Conservation (phyloP, 2,797 vertebrate genomes). For the Amblyopsis hoosieri region DNA sequence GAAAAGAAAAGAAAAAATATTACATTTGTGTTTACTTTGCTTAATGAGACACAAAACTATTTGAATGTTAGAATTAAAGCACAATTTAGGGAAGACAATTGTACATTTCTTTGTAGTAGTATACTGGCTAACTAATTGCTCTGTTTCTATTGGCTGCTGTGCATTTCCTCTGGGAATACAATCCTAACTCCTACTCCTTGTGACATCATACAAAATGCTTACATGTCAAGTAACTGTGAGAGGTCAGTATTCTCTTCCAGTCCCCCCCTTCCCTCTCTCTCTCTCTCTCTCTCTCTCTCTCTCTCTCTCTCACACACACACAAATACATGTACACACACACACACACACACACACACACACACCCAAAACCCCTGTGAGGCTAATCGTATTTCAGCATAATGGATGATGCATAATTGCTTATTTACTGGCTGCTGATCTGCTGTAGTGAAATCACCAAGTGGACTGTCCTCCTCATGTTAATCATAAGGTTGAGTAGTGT, state of each 20-base stretch:
- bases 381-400: slow-evolving; percentile 58
- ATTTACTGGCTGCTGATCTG: slow-evolving; percentile 61
- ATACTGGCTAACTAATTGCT: background rate
- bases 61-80: too few species aligned
- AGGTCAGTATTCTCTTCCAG: background rate
- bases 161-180: too few species aligned
- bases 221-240: too few species aligned
- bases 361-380: slow-evolving; percentile 19
- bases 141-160: too few species aligned
- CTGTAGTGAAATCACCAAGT: slow-evolving; percentile 39
- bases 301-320: slow-evolving; percentile 3
- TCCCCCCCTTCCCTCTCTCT: background rate
- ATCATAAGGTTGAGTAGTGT: slow-evolving; percentile 46
- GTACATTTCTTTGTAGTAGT: too few species aligned
- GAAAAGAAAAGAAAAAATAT: too few species aligned
- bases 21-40: too few species aligned
- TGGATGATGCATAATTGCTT: slow-evolving; percentile 64
- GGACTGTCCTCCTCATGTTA: slow-evolving; percentile 45
- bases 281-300: background rate
- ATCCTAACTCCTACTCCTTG: too few species aligned
- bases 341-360: slow-evolving; percentile 1
- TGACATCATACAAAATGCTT: too few species aligned
- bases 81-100: too few species aligned
- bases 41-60: too few species aligned
- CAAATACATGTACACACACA: slow-evolving; percentile 1